Conservation (phyloP, 2,888 invertebrate species). For the Diarsia rubi region DNA sequence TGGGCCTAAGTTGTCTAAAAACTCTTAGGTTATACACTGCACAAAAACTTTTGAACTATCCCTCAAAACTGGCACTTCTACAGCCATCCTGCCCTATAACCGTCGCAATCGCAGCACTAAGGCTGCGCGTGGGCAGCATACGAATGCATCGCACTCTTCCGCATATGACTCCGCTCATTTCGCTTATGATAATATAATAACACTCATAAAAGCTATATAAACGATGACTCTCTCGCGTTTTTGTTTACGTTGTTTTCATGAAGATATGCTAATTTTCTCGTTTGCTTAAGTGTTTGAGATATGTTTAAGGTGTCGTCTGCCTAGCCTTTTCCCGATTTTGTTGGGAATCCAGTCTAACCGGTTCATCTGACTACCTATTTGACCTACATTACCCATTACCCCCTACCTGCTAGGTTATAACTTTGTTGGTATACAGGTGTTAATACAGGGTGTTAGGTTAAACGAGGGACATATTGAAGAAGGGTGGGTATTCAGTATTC, state of each 20-base stretch:
- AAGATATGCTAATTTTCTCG: slow-evolving; percentile 30
- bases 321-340: too few species aligned
- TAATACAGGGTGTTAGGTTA: too few species aligned
- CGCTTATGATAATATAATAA: slow-evolving; percentile 69
- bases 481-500: too few species aligned
- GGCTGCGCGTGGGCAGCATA: slow-evolving; percentile 65
- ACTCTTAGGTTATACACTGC: too few species aligned
- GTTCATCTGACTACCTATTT: not conserved
- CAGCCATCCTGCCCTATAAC: slow-evolving; percentile 25
- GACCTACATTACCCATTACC: too few species aligned
- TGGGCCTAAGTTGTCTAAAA: too few species aligned
- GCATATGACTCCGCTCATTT: slow-evolving; percentile 70
- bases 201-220: slow-evolving; percentile 67
- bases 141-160: slow-evolving; percentile 69
- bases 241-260: slow-evolving; percentile 47
- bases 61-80: slow-evolving; percentile 46
- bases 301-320: not conserved
- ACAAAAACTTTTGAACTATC: not conserved
- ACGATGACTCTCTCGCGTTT: slow-evolving; percentile 61
- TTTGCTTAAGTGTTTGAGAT: not conserved
- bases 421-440: too few species aligned
- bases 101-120: slow-evolving; percentile 53
- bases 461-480: too few species aligned
- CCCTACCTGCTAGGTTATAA: not conserved
- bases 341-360: not conserved